A percentile compares a stretch with the other conserved stretches of the same genome.
Evolutionary conservation across 2,113 vertebrate species (phyloP).

Genomic region (Odobenus rosmarus): DNA sequence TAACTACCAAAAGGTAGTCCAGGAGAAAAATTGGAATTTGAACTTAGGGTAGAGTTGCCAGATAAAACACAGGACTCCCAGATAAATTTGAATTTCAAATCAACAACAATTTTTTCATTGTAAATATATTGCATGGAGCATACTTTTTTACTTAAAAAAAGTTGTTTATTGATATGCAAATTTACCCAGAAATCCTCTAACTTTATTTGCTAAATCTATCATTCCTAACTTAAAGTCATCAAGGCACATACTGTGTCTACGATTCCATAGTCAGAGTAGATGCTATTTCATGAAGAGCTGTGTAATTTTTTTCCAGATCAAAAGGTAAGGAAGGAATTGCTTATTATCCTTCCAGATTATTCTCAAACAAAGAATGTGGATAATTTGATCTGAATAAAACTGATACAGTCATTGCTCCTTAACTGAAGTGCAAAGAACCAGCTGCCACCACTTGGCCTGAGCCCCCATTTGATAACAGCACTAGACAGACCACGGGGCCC

Average conservation of each 20-base stretch:
- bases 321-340: background rate
- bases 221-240: background rate
- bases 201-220: background rate
- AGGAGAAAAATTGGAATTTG: background rate
- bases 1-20: background rate
- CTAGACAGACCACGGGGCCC: too few relatives aligned
- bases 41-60: background rate
- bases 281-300: background rate
- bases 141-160: background rate
- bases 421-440: background rate
- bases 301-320: background rate
- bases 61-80: background rate
- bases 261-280: background rate
- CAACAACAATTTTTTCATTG: background rate
- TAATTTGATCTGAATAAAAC: slow-evolving; percentile 18
- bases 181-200: background rate
- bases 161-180: background rate
- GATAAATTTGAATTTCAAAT: slow-evolving; percentile 12
- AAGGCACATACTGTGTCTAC: background rate
- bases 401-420: background rate
- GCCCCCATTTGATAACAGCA: background rate
- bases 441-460: background rate
- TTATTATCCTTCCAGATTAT: background rate
- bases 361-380: background rate
- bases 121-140: background rate